Evolutionary conservation across 2,113 vertebrate genomes (phyloP), one percentile per base, ranked within the genome.

Genomic region (Mohoua ochrocephala): DNA sequence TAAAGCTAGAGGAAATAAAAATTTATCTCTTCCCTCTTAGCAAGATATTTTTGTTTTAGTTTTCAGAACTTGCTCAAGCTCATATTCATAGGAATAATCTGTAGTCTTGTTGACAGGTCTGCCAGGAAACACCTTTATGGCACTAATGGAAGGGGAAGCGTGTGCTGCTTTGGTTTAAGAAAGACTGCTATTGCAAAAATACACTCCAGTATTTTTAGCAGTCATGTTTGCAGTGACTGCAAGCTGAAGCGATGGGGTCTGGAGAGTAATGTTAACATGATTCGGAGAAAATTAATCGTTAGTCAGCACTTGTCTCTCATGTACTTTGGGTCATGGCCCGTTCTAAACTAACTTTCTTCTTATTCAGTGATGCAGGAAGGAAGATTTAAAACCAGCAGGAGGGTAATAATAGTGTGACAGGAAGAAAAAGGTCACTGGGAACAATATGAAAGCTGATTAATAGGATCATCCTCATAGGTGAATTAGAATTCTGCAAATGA

Each of bases 371-470:
- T 86, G 86, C 71, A 92, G 71, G 44, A 73, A 91, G 83, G 56
- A 87, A 92, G 76, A 87, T 90, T 94, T 96, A 84, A 93, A 93
- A 60, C 35, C 41, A 87, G 56, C 56, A 39, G 73, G 27, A 91
- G 47, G 31, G 31, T 82, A 70, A 73, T 94, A 74, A 80, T 78
- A 35, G 22, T 50, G 39, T 84, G 69, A 68, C 61, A 82, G 78
- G 61, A 84, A 76, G 87, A 56, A 71, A 93, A 87, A 95, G 81
- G 90, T 89, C 95, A 89, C 52, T 71, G 49, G 47, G 74, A 88
- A 84, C 49, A 89, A 69, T 65, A 56, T 81, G 78, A 87, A 93
- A 91, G 37, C 63, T 96, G 91, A 95, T 95, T 95, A 95, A 93
- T 91, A 74, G 73, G 41, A 61, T 83, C 78, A 70, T 84, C 57